phyloP scores from a whole-genome alignment of 2,113 vertebrate species.

The Chelonoidis abingdonii region DNA sequence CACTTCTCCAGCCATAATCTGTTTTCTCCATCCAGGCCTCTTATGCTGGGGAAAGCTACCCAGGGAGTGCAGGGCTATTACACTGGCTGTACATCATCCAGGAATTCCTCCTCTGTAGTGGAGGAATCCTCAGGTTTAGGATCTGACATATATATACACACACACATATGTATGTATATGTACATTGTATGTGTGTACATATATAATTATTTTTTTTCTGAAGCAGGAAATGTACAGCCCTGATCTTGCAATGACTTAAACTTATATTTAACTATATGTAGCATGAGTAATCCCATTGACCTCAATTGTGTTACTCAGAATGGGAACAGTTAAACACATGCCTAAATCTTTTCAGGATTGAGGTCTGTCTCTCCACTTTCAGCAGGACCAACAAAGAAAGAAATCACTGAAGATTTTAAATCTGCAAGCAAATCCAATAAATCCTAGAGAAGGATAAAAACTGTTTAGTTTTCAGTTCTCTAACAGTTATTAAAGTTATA shows the following conservation, averaged over 20 bases:
- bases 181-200: neutral
- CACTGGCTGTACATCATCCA: neutral
- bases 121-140: neutral
- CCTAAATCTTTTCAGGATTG: neutral
- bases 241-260: slow-evolving; percentile 2
- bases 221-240: neutral
- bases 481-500: neutral
- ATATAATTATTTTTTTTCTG: neutral
- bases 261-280: neutral
- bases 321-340: neutral
- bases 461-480: neutral
- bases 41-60: neutral
- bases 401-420: neutral
- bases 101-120: neutral
- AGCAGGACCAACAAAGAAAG: neutral
- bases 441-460: neutral
- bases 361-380: neutral
- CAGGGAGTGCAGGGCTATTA: neutral
- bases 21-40: neutral
- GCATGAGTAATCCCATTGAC: neutral
- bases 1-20: neutral
- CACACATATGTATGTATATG: too few relatives aligned
- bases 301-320: neutral
- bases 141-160: neutral
- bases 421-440: slow-evolving; percentile 10